Base-by-base conservation (phyloP, 1,140 invertebrate genomes). In the Triops cancriformis region DNA sequence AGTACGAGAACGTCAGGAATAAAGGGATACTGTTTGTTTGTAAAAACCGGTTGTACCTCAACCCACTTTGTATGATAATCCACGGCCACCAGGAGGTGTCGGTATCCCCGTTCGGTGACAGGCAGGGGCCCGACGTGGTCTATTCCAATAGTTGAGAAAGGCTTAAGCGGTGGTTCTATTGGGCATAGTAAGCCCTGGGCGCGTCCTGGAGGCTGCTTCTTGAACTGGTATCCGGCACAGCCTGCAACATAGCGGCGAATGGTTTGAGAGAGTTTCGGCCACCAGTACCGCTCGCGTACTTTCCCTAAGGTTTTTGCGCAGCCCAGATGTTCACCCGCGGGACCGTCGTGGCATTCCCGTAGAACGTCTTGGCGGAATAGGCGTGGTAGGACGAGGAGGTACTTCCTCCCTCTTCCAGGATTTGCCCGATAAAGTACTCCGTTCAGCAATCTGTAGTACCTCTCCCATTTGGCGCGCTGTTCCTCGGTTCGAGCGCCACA, bases 1-100 rank as follows among this genome's bases (percentile, higher is more conserved):
- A n/a, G n/a, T n/a, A n/a, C n/a, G n/a, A n/a, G n/a, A n/a, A n/a
- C n/a, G n/a, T n/a, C n/a, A n/a, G n/a, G n/a, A n/a, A n/a, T n/a
- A n/a, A n/a, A n/a, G n/a, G n/a, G n/a, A n/a, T n/a, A n/a, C n/a
- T n/a, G n/a, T n/a, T n/a, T n/a, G n/a, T n/a, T n/a, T n/a, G 81
- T 77, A 23, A 72, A 77, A 9, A 82, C 28, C 2, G 83, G 74
- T 77, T 74, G 78, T 10, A 81, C 80, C 51, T 83, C 80, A 5
- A 79, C 73, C 73, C 77, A 85, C 77, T 82, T 82, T 3, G 84
- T 83, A n/a, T 82, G 81, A 76, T 83, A 82, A 76, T 83, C 82
- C 2, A 79, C 79, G 0, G 80, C 74, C 23, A 82, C 79, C 6
- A 82, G 41, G 37, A 84, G 80, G 28, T 82, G 81, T n/a, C 79